Evolutionary conservation across 2,888 invertebrate species (phyloP), one percentile per base, ranked within the genome.

Genomic region (Arge pagana): DNA sequence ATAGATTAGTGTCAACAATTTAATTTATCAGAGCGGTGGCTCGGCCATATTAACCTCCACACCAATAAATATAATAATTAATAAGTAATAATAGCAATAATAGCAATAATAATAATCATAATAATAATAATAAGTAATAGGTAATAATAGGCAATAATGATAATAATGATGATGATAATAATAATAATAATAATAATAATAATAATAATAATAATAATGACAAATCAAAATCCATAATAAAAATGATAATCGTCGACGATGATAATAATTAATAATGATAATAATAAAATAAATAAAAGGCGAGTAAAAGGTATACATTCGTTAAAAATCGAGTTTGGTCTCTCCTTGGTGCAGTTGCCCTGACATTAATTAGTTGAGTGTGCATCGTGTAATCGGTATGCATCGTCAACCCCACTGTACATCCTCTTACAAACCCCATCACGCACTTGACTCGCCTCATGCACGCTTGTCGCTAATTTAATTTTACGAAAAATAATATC

Each of bases 291-390:
- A 69, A 69, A 69, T 67, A 68, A 61, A 60, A 66, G 67, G 61
- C 59, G 58, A 62, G 57, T 63, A 63, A n/a, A n/a, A n/a, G 59
- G 56, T 64, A 63, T 45, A 45, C 45, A 45, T 61, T 68, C 64
- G 59, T 64, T 67, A 66, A 45, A 45, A n/a, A 66, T 65, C 67
- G 66, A 71, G 68, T 72, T 72, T 72, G 72, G 72, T 72, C 72
- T 71, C 63, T 72, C 72, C 72, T 72, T 72, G 72, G 72, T 72
- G 69, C 67, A 58, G 69, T 71, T 71, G 61, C 63, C 62, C 61
- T 63, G 63, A 61, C 61, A 59, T 60, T 40, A 59, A 42, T 52
- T 61, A 50, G 10, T 28, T 10, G 28, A 28, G 28, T n/a, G n/a
- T n/a, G n/a, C n/a, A n/a, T n/a, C n/a, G n/a, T n/a, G n/a, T n/a